A percentile compares a stretch with the other conserved stretches of the same genome.
Evolutionary conservation across 2,113 vertebrate species (phyloP).

Genomic region (Agelaius phoeniceus): DNA sequence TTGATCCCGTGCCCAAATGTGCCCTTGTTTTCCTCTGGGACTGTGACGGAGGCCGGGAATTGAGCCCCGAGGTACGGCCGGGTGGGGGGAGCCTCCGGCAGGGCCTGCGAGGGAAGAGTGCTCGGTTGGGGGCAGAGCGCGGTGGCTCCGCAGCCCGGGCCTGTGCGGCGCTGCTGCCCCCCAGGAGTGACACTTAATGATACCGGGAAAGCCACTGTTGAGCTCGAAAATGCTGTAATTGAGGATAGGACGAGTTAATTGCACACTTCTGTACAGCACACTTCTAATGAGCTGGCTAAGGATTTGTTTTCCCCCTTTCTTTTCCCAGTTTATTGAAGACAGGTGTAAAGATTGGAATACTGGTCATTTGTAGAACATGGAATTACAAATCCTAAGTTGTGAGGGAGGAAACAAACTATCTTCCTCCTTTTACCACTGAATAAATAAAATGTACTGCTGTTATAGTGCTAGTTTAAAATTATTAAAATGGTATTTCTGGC

Average conservation of each 20-base stretch:
- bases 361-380: fast-evolving
- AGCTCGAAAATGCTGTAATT: not conserved
- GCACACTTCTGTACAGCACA: fast-evolving
- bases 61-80: not conserved
- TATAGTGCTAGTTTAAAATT: not conserved
- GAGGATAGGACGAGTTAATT: not conserved
- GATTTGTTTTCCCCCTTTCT: not conserved
- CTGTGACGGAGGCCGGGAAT: not conserved
- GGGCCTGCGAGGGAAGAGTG: not conserved
- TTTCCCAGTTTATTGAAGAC: fast-evolving
- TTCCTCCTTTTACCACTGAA: not conserved
- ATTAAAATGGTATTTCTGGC: not conserved
- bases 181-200: fast-evolving
- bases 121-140: not conserved
- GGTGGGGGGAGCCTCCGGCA: not conserved
- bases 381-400: not conserved
- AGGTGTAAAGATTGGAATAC: fast-evolving
- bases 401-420: not conserved
- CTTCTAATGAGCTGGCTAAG: not conserved
- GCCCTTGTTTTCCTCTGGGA: not conserved
- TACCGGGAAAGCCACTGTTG: fast-evolving
- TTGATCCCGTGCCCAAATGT: fast-evolving
- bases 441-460: not conserved
- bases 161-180: not conserved
- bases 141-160: not conserved